phyloP scores from a whole-genome alignment of 2,113 vertebrate genomes.

The Sebastes schlegelii region DNA sequence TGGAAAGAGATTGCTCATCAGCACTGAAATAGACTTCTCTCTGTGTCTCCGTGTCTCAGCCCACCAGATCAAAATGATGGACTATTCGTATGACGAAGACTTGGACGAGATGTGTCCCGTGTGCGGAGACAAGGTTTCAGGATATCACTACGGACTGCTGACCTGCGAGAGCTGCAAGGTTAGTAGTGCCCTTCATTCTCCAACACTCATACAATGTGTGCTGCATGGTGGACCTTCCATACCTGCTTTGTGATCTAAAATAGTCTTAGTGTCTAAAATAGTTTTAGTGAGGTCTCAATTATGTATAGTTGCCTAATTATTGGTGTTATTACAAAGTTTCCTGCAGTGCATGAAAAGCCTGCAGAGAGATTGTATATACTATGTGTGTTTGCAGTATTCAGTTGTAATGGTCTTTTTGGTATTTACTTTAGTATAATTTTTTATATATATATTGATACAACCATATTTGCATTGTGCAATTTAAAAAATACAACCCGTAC shows the following conservation, averaged over 20 bases:
- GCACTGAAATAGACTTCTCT: slow-evolving; percentile 50
- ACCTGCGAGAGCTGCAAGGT: slow-evolving; percentile 99
- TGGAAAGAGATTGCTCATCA: slow-evolving; percentile 37
- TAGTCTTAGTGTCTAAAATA: background rate
- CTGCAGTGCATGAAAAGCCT: background rate
- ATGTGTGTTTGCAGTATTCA: background rate
- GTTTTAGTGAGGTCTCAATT: background rate
- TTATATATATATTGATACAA: background rate
- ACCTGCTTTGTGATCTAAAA: background rate
- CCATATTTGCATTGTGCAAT: background rate
- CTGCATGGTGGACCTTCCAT: background rate
- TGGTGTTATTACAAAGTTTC: background rate
- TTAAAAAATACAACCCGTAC: background rate
- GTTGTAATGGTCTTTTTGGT: background rate
- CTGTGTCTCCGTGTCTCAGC: slow-evolving; percentile 79
- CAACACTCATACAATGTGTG: background rate
- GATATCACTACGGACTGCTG: slow-evolving; percentile 98
- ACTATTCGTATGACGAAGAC: slow-evolving; percentile 99
- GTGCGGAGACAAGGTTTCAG: slow-evolving; percentile 98
- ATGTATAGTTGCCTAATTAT: background rate
- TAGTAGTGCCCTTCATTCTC: slow-evolving; percentile 68
- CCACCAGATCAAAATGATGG: slow-evolving; percentile 99
- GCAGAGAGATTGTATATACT: too few species aligned
- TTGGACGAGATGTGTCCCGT: slow-evolving; percentile 98
- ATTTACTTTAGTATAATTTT: background rate